Evolutionary conservation across 2,888 invertebrate species (phyloP), one percentile per base, ranked within the genome.

Genomic region (Amblyteles armatorius): DNA sequence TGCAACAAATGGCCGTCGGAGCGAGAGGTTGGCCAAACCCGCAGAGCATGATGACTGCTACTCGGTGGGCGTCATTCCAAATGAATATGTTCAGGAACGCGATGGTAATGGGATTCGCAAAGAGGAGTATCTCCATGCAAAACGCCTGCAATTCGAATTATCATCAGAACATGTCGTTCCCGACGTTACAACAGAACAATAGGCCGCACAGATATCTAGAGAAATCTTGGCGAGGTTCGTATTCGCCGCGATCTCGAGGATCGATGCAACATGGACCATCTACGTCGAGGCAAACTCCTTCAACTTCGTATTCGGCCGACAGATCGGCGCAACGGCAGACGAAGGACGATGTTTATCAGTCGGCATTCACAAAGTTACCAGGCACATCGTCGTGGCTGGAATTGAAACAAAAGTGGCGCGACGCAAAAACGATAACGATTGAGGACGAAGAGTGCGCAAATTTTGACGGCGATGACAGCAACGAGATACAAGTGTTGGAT

Each of bases 341-440:
- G 16, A 82, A 74, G 4, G 73, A 83, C 0, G 82, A 85, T 9
- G 26, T n/a, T 80, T 73, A 84, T 44, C 71, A 88, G 26, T 82
- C 91, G 1, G 88, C 92, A 0, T 93, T 92, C 55, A 85, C 82
- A 36, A 91, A 89, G 81, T 48, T 89, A 6, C 88, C 91, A 4
- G 91, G 89, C n/a, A 86, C 88, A 40, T 84, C 85, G 0, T 91
- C 93, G 0, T 94, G 94, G 94, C 48, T 88, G 0, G 92, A 94
- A 69, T 83, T 93, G 19, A 94, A 93, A 72, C 88, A 88, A 65
- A 93, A 90, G 73, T 93, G 93, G 93, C 89, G 89, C 19, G 94
- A 94, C 6, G 92, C 91, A 33, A 92, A 91, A 68, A 94, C 93
- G 0, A 94, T 94, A 6, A 93, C 92, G 0, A 93, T 94, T 55